Conservation (phyloP, 2,888 invertebrate genomes). For the Andrena dorsata region DNA sequence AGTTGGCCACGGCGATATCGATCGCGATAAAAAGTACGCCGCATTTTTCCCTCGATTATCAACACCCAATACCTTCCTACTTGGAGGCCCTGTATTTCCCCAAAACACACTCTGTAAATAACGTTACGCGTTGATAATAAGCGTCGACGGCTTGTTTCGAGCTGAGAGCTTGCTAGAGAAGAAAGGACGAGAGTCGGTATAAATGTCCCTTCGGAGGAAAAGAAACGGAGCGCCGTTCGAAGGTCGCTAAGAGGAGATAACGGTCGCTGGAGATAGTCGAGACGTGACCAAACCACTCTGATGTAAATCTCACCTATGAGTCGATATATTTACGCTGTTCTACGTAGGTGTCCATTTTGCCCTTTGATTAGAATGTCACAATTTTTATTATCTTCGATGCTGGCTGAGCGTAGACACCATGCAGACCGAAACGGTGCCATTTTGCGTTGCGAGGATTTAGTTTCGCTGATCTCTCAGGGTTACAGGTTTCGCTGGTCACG, state of each 20-base stretch:
- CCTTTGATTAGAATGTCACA: background rate
- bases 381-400: background rate
- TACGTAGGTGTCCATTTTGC: constrained; percentile 4
- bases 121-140: too few relatives aligned
- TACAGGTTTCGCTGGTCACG: background rate
- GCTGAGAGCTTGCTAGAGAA: background rate
- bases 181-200: too few relatives aligned
- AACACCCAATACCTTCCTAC: background rate
- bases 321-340: constrained; percentile 32
- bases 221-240: constrained; percentile 51
- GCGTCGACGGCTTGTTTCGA: background rate
- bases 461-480: background rate
- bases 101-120: background rate
- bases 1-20: background rate
- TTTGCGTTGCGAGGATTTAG: background rate
- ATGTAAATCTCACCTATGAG: constrained; percentile 40
- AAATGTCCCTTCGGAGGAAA: background rate
- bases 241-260: constrained; percentile 62
- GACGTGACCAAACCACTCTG: constrained; percentile 49
- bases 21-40: background rate
- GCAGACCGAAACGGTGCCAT: background rate
- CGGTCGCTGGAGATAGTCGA: constrained; percentile 57
- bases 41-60: background rate
- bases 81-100: too few relatives aligned
- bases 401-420: too few relatives aligned